phyloP scores from a whole-genome alignment of 2,113 vertebrate genomes.

The Verasper variegatus region DNA sequence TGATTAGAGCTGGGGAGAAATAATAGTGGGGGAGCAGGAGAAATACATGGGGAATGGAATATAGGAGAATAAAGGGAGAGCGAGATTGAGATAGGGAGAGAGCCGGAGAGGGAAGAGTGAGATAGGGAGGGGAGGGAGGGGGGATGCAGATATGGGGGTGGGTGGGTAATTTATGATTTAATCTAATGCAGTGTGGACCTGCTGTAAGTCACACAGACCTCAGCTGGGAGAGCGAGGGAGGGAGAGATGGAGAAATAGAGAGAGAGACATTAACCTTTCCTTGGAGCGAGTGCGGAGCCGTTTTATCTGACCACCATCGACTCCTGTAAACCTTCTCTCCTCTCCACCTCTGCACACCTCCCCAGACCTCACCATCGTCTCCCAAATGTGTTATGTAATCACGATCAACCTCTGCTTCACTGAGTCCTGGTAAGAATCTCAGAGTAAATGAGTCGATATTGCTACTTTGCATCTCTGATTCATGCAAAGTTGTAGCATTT shows the following conservation, averaged over 20 bases:
- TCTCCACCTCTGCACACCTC: constrained; percentile 30
- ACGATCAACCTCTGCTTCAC: constrained; percentile 21
- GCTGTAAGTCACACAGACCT: constrained; percentile 98
- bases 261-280: constrained; percentile 81
- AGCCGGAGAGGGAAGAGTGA: constrained; percentile 59
- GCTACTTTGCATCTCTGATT: not conserved
- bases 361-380: constrained; percentile 19
- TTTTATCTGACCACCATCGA: constrained; percentile 75
- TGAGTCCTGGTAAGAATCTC: not conserved
- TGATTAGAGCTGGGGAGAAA: constrained; percentile 73
- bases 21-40: constrained; percentile 67
- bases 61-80: constrained; percentile 73
- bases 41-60: constrained; percentile 77
- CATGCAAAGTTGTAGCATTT: not conserved
- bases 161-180: constrained; percentile 98
- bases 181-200: constrained; percentile 97
- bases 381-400: constrained; percentile 32
- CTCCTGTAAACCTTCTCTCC: constrained; percentile 64
- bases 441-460: not conserved
- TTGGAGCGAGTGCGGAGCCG: constrained; percentile 70
- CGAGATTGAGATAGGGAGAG: constrained; percentile 72
- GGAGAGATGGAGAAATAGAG: constrained; percentile 69
- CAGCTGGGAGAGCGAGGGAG: constrained; percentile 74
- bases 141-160: constrained; percentile 94
- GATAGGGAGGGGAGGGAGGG: constrained; percentile 73